Conservation (phyloP, 2,888 invertebrate genomes). For the Nephrotoma flavescens region DNA sequence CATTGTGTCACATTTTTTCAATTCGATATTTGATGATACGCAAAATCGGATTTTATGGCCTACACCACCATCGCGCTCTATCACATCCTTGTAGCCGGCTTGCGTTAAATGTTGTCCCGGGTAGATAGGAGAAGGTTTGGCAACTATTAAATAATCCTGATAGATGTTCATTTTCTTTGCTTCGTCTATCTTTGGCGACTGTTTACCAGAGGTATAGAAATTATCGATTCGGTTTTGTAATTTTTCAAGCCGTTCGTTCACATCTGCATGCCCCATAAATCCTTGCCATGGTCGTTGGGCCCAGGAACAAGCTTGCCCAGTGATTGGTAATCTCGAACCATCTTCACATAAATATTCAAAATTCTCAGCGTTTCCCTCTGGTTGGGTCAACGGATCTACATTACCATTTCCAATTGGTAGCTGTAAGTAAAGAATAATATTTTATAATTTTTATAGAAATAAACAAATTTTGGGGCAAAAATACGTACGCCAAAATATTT, state of each 20-base stretch:
- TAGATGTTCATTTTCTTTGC: constrained; percentile 38
- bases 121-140: background rate
- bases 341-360: constrained; percentile 69
- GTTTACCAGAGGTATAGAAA: constrained; percentile 48
- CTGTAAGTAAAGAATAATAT: constrained; percentile 23
- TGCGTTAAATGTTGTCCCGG: constrained; percentile 45
- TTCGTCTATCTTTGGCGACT: constrained; percentile 55
- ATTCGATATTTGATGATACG: constrained; percentile 46
- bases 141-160: background rate
- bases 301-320: constrained; percentile 58
- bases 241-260: constrained; percentile 29
- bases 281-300: constrained; percentile 78
- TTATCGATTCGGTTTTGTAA: background rate
- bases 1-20: constrained; percentile 59
- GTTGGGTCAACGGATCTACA: constrained; percentile 34
- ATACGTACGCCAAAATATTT: constrained; percentile 59
- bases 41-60: constrained; percentile 53
- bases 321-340: constrained; percentile 52
- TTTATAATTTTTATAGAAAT: background rate
- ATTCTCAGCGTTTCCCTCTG: constrained; percentile 46
- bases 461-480: background rate
- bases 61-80: constrained; percentile 57
- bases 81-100: constrained; percentile 53
- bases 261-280: constrained; percentile 50
- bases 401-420: constrained; percentile 49